Evolutionary conservation across 2,888 invertebrate species (phyloP), one percentile per base, ranked within the genome.

Genomic region (Oscheius myriophilus): DNA sequence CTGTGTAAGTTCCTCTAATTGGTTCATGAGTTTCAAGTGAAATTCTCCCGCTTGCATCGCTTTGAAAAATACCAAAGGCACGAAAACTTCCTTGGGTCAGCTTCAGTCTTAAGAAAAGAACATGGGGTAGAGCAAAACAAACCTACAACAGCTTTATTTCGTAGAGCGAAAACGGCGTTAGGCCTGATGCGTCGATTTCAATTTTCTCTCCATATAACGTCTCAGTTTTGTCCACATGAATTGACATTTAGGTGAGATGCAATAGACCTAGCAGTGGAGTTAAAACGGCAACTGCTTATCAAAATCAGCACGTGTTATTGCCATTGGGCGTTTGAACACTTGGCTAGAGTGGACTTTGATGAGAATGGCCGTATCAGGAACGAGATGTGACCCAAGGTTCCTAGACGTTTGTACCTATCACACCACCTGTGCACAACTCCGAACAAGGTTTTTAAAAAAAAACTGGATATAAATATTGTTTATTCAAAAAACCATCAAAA

Each of bases 1-100:
- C 61, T 33, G 51, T 39, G 21, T 63, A 63, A 7, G 51, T 42
- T 33, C 63, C 63, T 21, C 63, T 23, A 2, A 63, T 6, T 21
- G 63, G 65, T 12, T 23, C 65, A n/a, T 33, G 16, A 2, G 16
- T n/a, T 11, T 16, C 25, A 12, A 55, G 54, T 6, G 23, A 16
- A 21, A 65, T 55, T 41, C 6, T n/a, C 3, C 53, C 65, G 12
- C 45, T 16, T 42, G 43, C 55, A 43, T 65, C 53, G 2, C 43
- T 16, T 25, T 21, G 55, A 43, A 39, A 63, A 16, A 41, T 39
- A 26, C 39, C 63, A 14, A 23, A 18, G 18, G 63, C 51, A 16
- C 39, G 18, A 26, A 63, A 63, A 2, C 39, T 63, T 14, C 63
- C 63, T 16, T 41, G 42, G 18, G 1, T 41, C 3, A 33, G 21